Base-by-base conservation (phyloP, 2,113 vertebrate species). In the Clarias magur region DNA sequence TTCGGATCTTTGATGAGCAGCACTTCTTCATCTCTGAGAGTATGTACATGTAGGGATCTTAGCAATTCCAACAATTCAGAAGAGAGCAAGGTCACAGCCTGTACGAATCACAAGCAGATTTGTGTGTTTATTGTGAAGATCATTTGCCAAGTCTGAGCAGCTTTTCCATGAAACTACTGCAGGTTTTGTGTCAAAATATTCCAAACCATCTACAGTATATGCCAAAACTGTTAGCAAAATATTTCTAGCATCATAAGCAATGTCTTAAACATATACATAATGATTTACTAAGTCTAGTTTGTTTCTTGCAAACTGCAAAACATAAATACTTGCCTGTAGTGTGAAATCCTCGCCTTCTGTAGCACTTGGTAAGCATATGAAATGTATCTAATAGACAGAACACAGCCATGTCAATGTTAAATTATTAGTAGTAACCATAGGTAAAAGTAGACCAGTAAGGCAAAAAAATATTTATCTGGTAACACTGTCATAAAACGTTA, bases 1-100 rank as follows among this genome's bases (percentile, higher is more conserved):
- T 95, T 96, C 62, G 94, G 83, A 91, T 97, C 96, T 94, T 95
- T 97, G 84, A 99, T 95, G 91, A 99, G 94, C 91, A 99, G 92
- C 85, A 99, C 95, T 92, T 99, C 98, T 8, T 98, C 96, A 89
- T 97, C 97, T 92, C 96, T 97, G 23, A 99, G 92, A 90, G 93
- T 96, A 86, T 94, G 94, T 83, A 97, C 92, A 72, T 98, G 97
- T 30, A 98, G 92, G 0, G 96, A 97, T 92, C 96, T 95, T 87
- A 99, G 95, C 85, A 97, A 93, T 92, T 97, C 97, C 88, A 95
- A 94, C 89, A 99, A 93, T n/a, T 97, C 96, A 80, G 89, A 88
- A 59, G 97, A 96, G 88, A 97, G 88, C 82, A 96, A 94, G 53
- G 95, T 93, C 85, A 97, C 89, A 80, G 91, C 91, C 95, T 96